Base-by-base conservation (phyloP, 2,113 vertebrate genomes). In the Trachemys scripta region DNA sequence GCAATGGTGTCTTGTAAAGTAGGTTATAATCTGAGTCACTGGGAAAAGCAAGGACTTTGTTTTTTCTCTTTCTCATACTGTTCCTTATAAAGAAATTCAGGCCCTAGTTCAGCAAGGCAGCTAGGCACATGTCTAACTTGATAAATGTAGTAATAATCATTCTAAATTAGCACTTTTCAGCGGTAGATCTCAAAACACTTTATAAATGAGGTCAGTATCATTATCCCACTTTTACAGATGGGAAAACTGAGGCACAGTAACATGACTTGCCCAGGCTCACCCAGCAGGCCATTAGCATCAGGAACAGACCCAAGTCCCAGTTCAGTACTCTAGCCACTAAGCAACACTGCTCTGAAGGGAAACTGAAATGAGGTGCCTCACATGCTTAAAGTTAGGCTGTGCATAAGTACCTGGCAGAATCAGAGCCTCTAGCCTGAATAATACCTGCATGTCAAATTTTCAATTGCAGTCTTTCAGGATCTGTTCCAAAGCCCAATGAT, bases 161-260 rank as follows among this genome's bases (percentile, higher is more conserved):
- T 75, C 10, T 54, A n/a, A 4, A 49, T 1, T 80, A 94, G 82
- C 13, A 49, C 3, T 5, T 38, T 24, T 89, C 27, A 13, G 14
- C 51, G 80, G 19, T 54, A 75, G 76, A 92, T 91, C 13, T 29
- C 1, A 1, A 83, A 79, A 27, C 19, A 5, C 38, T 83, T 17
- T 38, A 38, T 25, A 69, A n/a, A 38, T n/a, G 65, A 38, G 35
- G 35, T 69, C 79, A 82, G 25, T 0, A 0, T n/a, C 0, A 0
- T 57, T 42, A 82, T 4, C 91, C 25, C 2, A 1, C 38, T 94
- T 80, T 82, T 57, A 82, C 56, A 78, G 83, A 8, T 4, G 14
- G 10, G 9, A 35, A 72, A 78, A 90, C 76, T 19, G 1, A 84
- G 27, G 1, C 54, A 2, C 4, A 38, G 11, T 4, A 6, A 5